phyloP scores from a whole-genome alignment of 2,888 invertebrate species.

The Scaptodrosophila latifasciaeformis region DNA sequence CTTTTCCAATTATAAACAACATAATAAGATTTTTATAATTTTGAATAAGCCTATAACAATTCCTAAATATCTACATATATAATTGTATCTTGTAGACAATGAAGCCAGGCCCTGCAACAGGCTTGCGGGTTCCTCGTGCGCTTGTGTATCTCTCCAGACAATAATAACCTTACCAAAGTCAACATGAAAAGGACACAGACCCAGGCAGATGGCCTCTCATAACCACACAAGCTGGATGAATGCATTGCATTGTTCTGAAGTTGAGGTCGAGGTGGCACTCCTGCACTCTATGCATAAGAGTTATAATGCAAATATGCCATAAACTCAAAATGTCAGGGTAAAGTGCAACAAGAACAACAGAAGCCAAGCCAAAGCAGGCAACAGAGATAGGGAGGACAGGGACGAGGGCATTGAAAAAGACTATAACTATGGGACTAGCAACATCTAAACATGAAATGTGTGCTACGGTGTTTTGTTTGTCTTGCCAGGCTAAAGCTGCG shows the following conservation, averaged over 20 bases:
- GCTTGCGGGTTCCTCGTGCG: too few relatives aligned
- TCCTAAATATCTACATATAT: too few relatives aligned
- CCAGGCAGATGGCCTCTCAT: constrained; percentile 12
- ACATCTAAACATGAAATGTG: constrained; percentile 49
- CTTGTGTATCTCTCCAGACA: too few relatives aligned
- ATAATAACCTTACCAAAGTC: constrained; percentile 41
- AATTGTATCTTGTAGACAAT: too few relatives aligned
- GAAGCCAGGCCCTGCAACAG: too few relatives aligned
- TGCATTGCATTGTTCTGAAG: too few relatives aligned
- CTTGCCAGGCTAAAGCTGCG: constrained; percentile 29
- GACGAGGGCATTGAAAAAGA: not conserved
- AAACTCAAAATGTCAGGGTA: constrained; percentile 61
- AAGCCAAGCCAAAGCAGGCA: not conserved
- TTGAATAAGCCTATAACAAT: too few relatives aligned
- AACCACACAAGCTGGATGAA: too few relatives aligned
- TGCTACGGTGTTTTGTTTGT: constrained; percentile 19
- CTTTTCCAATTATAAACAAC: too few relatives aligned
- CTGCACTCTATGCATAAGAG: constrained; percentile 26
- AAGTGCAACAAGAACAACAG: constrained; percentile 44
- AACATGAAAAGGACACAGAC: constrained; percentile 35
- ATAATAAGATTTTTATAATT: too few relatives aligned
- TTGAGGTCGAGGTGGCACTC: constrained; percentile 6
- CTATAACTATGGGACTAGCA: constrained; percentile 25
- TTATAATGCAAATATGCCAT: constrained; percentile 65
- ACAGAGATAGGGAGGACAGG: constrained; percentile 2